Conservation (phyloP, 2,113 vertebrate genomes). For the Poecilia latipinna region DNA sequence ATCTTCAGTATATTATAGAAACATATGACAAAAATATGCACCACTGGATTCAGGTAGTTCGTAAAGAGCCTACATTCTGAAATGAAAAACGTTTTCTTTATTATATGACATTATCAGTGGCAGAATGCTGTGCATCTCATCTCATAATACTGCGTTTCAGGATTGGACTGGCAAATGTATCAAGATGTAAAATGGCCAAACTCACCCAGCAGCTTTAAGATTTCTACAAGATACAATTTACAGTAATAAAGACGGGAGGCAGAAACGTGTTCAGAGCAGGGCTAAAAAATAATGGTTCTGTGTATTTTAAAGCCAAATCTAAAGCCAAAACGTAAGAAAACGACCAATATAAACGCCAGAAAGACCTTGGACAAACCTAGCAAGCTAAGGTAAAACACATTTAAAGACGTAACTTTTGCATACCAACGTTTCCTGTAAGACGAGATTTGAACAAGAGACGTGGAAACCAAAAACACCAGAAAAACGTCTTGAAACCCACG, state of each 20-base stretch:
- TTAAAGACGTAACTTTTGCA: not conserved
- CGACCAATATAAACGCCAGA: not conserved
- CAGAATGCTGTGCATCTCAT: no score
- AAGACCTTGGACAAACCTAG: not conserved
- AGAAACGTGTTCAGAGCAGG: no score
- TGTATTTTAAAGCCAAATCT: not conserved
- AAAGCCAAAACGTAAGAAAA: not conserved
- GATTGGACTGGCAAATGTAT: no score
- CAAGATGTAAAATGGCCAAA: not conserved
- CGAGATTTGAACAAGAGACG: not conserved
- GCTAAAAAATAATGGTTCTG: no score
- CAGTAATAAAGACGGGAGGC: not conserved
- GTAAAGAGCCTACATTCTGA: no score
- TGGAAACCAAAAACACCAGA: not conserved
- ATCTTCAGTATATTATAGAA: not conserved
- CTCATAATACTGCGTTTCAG: no score
- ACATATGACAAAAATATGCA: not conserved
- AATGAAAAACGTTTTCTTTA: no score
- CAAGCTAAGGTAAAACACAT: conserved; percentile 11
- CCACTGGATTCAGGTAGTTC: not conserved
- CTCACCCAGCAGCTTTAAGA: no score
- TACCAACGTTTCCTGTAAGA: conserved; percentile 36
- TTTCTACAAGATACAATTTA: not conserved
- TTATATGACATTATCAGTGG: no score
- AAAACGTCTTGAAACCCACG: not conserved